Conservation (phyloP, 1,140 invertebrate species). For the Zaprionus camerounensis region DNA sequence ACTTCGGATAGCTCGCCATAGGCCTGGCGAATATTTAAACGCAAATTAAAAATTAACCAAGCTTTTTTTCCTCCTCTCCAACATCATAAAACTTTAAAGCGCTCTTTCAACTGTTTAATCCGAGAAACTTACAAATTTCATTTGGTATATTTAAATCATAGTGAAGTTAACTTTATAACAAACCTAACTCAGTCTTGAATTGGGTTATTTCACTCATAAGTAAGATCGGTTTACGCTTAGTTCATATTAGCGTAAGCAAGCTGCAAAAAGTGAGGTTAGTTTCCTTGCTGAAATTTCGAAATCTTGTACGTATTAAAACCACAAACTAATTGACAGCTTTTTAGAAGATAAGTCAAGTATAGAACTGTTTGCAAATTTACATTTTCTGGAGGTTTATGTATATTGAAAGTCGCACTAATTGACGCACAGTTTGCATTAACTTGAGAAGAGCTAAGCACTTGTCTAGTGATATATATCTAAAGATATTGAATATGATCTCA, state of each 20-base stretch:
- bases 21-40: neutral
- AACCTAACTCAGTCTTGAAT: no score
- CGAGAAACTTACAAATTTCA: neutral
- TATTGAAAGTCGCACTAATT: neutral
- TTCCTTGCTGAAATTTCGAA: no score
- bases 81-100: neutral
- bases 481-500: neutral
- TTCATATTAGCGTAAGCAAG: no score
- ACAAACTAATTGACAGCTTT: no score
- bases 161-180: no score
- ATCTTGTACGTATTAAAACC: neutral
- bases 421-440: neutral
- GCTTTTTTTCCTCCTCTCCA: neutral
- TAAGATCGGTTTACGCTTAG: neutral
- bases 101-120: neutral
- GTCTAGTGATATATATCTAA: no score
- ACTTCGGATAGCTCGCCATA: neutral
- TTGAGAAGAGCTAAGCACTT: neutral
- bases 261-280: no score
- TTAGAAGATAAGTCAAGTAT: no score
- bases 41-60: constrained; percentile 1
- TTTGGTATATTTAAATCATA: neutral
- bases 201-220: neutral
- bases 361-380: neutral
- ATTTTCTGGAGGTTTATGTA: neutral